These are phyloP conservation scores for Brienomyrus longianalis DNA, from an alignment of 2,113 vertebrate genomes.

Conservation along the genomic window DNA sequence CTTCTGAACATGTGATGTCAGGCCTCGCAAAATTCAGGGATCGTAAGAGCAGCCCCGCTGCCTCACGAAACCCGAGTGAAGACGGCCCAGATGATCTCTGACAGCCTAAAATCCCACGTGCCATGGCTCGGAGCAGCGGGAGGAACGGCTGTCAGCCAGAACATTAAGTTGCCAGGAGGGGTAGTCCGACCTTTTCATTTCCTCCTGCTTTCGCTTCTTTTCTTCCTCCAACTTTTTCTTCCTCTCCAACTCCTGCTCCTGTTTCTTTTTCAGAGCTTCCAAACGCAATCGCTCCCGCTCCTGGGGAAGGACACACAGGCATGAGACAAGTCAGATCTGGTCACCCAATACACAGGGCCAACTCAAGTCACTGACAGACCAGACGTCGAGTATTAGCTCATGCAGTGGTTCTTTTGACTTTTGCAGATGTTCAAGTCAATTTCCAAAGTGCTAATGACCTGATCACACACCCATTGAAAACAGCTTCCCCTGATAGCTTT, in stretches of 20 bases:
- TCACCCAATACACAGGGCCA: too few species aligned
- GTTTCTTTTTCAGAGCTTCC: slow-evolving; percentile 77
- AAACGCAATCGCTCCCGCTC: slow-evolving; percentile 77
- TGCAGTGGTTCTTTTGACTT: background rate
- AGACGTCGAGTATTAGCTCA: background rate
- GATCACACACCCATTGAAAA: background rate
- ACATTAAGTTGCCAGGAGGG: background rate
- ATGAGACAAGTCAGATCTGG: background rate
- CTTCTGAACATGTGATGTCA: background rate
- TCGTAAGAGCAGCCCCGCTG: slow-evolving; percentile 8
- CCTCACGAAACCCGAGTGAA: slow-evolving; percentile 6
- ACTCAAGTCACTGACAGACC: background rate
- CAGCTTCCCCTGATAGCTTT: background rate
- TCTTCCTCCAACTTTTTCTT: slow-evolving; percentile 84
- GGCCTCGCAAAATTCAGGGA: slow-evolving; percentile 20
- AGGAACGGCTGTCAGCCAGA: slow-evolving; percentile 19
- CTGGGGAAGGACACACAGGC: slow-evolving; percentile 44
- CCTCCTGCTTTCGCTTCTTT: slow-evolving; percentile 71
- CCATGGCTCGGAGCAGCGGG: background rate
- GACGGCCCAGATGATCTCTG: slow-evolving; percentile 6
- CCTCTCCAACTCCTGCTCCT: slow-evolving; percentile 77
- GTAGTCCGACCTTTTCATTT: slow-evolving; percentile 69
- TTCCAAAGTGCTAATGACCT: background rate
- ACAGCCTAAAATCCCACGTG: slow-evolving; percentile 17
- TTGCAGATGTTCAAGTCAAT: background rate